phyloP scores from a whole-genome alignment of 2,888 invertebrate species.

The Megalurothrips usitatus region DNA sequence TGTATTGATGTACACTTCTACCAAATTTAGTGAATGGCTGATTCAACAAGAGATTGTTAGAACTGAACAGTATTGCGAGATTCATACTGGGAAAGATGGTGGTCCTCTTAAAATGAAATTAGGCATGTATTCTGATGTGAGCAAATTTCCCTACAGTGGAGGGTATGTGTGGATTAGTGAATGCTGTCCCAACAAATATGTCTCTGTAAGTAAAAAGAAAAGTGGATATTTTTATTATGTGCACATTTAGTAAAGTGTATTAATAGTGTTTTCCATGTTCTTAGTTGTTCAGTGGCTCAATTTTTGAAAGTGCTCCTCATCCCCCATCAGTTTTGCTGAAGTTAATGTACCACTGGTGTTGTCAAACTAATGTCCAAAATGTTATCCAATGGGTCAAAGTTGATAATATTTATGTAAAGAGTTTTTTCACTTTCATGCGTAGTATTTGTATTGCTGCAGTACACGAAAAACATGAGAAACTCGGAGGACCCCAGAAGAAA shows the following conservation, averaged over 20 bases:
- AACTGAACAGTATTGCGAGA: conserved; percentile 70
- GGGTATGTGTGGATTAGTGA: conserved; percentile 90
- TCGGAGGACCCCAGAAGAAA: conserved; percentile 67
- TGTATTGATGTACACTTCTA: conserved; percentile 73
- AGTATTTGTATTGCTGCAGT: conserved; percentile 75
- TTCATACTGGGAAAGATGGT: conserved; percentile 50
- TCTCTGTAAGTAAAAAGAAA: conserved; percentile 54
- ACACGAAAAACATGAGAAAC: conserved; percentile 66
- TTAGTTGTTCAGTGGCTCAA: conserved; percentile 69
- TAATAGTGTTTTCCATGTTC: conserved; percentile 5
- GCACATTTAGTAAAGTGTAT: not conserved
- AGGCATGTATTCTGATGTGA: conserved; percentile 80
- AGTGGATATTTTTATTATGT: too few species aligned
- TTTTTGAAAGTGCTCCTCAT: conserved; percentile 81
- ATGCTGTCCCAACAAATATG: conserved; percentile 78
- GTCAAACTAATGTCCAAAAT: conserved; percentile 84
- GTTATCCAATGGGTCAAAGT: conserved; percentile 85
- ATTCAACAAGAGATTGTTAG: conserved; percentile 78
- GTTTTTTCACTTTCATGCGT: conserved; percentile 65
- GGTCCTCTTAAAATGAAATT: conserved; percentile 63
- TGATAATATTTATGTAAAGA: conserved; percentile 63
- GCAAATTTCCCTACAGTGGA: conserved; percentile 80
- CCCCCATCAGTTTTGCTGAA: conserved; percentile 78
- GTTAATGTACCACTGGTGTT: conserved; percentile 85
- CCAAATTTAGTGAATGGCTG: conserved; percentile 85